A percentile compares a stretch with the other conserved stretches of the same genome.
These are phyloP conservation scores for Theristicus caerulescens DNA, from an alignment of 2,113 vertebrate genomes.

Conservation along the genomic window DNA sequence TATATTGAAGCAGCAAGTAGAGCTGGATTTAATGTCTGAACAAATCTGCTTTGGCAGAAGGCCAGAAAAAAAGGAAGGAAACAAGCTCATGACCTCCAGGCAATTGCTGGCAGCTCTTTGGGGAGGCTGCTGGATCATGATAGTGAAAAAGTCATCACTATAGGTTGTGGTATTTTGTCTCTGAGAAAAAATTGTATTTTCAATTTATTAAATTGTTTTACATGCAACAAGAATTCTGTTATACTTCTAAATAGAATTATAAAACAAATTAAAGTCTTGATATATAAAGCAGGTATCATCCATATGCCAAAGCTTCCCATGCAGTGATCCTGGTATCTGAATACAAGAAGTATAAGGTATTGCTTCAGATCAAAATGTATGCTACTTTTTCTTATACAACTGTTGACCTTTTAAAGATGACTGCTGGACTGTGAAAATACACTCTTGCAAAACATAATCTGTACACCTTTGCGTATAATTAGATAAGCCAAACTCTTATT, in stretches of 20 bases:
- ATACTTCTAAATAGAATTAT: neutral
- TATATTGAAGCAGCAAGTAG: neutral
- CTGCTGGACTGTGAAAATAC: neutral
- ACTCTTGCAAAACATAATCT: neutral
- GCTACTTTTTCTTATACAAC: neutral
- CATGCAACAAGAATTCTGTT: neutral
- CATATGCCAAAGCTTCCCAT: neutral
- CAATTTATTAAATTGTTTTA: neutral
- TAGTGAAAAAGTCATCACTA: neutral
- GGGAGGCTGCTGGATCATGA: neutral
- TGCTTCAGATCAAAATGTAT: neutral
- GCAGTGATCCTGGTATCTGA: neutral
- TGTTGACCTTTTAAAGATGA: neutral
- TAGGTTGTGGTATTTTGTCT: neutral
- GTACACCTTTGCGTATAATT: neutral
- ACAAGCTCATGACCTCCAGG: slow-evolving; percentile 38
- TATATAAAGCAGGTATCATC: neutral
- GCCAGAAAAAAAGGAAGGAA: slow-evolving; percentile 43
- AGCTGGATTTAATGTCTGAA: slow-evolving; percentile 19
- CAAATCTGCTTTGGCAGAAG: slow-evolving; percentile 39
- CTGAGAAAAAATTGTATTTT: neutral
- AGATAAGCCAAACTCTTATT: neutral
- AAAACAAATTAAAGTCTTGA: neutral
- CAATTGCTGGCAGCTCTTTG: neutral
- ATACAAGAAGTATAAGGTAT: neutral